phyloP scores from a whole-genome alignment of 2,888 invertebrate genomes.

The Polyommatus iphigenia region DNA sequence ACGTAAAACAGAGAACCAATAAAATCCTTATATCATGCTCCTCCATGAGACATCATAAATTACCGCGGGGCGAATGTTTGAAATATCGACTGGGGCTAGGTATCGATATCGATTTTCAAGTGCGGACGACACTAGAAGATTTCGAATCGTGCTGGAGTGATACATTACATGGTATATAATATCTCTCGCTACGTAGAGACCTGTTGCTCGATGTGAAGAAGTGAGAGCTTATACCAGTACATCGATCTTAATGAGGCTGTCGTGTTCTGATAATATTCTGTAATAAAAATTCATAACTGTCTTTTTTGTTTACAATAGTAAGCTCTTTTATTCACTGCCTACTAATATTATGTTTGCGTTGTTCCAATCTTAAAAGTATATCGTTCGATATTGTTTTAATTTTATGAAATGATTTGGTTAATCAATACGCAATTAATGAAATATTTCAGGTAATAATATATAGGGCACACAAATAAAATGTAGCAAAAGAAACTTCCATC shows the following conservation, averaged over 20 bases:
- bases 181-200: conserved; percentile 63
- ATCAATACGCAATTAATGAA: too few relatives aligned
- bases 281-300: neutral
- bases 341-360: neutral
- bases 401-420: neutral
- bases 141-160: conserved; percentile 57
- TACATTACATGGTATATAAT: conserved; percentile 73
- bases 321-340: neutral
- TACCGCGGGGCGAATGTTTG: conserved; percentile 50
- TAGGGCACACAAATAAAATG: neutral
- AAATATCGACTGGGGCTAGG: conserved; percentile 51
- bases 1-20: conserved; percentile 49
- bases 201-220: conserved; percentile 68
- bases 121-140: conserved; percentile 51
- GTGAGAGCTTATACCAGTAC: conserved; percentile 44
- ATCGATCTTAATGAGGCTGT: conserved; percentile 38
- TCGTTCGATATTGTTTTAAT: neutral
- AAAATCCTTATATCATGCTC: conserved; percentile 61
- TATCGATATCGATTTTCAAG: conserved; percentile 47
- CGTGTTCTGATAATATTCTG: neutral
- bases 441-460: too few relatives aligned
- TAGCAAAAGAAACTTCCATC: neutral
- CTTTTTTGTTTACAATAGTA: neutral
- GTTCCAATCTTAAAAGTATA: neutral
- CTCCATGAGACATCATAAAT: conserved; percentile 60